Percentiles rank a stretch among this genome's conserved stretches.
phyloP scores from a whole-genome alignment of 2,888 invertebrate species.

The Drosophila maculinotata region DNA sequence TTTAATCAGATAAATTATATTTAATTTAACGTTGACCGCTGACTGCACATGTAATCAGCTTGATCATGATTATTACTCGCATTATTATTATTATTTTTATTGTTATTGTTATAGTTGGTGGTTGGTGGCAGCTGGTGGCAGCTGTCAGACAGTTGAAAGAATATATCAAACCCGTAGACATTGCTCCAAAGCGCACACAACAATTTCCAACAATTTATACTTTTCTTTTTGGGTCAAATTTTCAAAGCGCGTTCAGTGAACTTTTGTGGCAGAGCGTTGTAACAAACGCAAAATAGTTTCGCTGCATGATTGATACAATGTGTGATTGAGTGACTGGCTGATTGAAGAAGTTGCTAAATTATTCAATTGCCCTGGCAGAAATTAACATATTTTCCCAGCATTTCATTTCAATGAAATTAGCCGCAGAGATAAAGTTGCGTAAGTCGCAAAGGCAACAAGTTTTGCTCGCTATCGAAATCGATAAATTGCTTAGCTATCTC shows the following conservation, averaged over 20 bases:
- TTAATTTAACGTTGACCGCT: constrained; percentile 51
- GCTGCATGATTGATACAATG: constrained; percentile 17
- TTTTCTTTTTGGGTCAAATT: constrained; percentile 39
- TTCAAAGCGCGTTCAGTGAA: constrained; percentile 52
- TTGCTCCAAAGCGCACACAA: constrained; percentile 32
- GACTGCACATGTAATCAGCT: constrained; percentile 43
- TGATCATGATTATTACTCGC: constrained; percentile 34
- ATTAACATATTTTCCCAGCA: constrained; percentile 30
- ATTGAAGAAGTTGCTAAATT: constrained; percentile 23
- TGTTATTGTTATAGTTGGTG: constrained; percentile 20
- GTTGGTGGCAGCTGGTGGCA: constrained; percentile 4
- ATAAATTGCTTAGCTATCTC: constrained; percentile 28
- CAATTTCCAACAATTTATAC: constrained; percentile 47
- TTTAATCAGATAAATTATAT: constrained; percentile 73
- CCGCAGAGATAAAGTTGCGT: constrained; percentile 49
- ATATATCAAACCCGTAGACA: constrained; percentile 41
- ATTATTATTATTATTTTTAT: constrained; percentile 36
- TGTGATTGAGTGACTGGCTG: constrained; percentile 42
- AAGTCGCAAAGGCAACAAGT: constrained; percentile 43
- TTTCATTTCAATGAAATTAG: constrained; percentile 56
- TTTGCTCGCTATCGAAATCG: constrained; percentile 49
- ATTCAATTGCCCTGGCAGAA: constrained; percentile 34
- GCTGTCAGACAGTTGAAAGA: constrained; percentile 62
- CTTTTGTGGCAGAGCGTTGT: constrained; percentile 32
- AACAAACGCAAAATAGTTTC: constrained; percentile 1